phyloP scores from a whole-genome alignment of 2,113 vertebrate species.

The Philantomba maxwellii region DNA sequence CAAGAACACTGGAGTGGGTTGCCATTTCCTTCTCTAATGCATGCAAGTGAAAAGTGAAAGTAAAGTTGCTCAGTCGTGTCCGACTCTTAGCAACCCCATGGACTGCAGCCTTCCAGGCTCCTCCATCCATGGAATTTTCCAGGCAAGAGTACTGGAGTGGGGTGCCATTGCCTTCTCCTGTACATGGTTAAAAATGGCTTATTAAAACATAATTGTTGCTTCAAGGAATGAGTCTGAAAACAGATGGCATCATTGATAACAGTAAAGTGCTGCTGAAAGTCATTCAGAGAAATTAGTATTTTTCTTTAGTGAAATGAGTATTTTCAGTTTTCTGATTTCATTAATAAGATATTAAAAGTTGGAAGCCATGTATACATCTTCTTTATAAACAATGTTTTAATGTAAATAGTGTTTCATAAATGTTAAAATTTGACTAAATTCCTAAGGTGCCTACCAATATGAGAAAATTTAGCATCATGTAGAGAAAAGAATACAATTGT shows the following conservation, averaged over 20 bases:
- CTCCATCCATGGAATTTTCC: too few species aligned
- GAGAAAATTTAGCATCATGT: neutral
- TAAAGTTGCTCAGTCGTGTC: too few species aligned
- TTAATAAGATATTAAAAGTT: neutral
- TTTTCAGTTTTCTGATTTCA: neutral
- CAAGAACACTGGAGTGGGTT: too few species aligned
- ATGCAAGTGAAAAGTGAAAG: too few species aligned
- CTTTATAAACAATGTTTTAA: neutral
- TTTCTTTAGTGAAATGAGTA: neutral
- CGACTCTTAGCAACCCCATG: too few species aligned
- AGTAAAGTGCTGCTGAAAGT: neutral
- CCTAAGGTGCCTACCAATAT: neutral
- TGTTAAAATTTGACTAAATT: neutral
- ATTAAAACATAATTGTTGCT: neutral
- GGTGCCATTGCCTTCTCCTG: neutral
- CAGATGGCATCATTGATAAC: neutral
- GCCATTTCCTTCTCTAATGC: too few species aligned
- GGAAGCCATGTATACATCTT: neutral
- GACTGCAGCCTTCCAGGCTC: too few species aligned
- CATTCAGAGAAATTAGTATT: neutral
- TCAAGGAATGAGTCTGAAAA: constrained; percentile 18
- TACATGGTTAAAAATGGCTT: neutral
- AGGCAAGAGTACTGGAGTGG: too few species aligned
- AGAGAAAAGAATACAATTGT: neutral
- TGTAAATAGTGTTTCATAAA: neutral